phyloP scores from a whole-genome alignment of 1,140 invertebrate genomes.

The Proales similis region DNA sequence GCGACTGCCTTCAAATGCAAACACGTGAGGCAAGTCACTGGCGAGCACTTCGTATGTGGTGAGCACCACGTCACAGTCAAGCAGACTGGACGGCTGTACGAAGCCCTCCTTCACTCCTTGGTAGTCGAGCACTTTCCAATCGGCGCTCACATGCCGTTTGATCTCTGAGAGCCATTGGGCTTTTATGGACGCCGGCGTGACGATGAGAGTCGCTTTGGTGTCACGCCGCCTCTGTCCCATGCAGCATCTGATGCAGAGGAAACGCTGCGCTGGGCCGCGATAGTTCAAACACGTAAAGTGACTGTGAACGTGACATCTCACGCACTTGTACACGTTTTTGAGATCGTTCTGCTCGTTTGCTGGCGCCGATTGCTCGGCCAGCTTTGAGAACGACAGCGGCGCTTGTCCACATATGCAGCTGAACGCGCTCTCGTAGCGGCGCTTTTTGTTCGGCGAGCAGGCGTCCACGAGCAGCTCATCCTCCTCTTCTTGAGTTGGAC shows the following conservation, averaged over 20 bases:
- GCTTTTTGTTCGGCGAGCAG: too few species aligned
- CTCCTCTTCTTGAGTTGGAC: conserved; percentile 44
- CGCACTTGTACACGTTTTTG: conserved; percentile 53
- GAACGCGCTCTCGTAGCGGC: conserved; percentile 32
- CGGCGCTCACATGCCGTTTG: conserved; percentile 58
- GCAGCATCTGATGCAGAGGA: conserved; percentile 45
- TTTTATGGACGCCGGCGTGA: conserved; percentile 63
- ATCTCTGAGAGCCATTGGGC: conserved; percentile 71
- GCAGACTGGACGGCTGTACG: conserved; percentile 61
- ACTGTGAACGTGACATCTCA: conserved; percentile 58
- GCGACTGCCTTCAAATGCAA: conserved; percentile 44
- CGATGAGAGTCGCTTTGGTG: conserved; percentile 69
- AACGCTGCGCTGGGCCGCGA: conserved; percentile 21
- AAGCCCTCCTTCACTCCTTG: conserved; percentile 54
- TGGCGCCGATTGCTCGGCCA: background rate
- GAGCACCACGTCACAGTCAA: conserved; percentile 65
- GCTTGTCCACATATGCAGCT: conserved; percentile 28
- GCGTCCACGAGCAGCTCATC: too few species aligned
- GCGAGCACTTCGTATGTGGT: conserved; percentile 64
- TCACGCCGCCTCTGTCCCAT: conserved; percentile 53
- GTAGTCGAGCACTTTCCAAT: conserved; percentile 10
- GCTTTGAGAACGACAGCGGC: conserved; percentile 1
- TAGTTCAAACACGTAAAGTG: conserved; percentile 61
- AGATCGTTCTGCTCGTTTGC: conserved; percentile 38
- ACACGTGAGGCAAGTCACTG: conserved; percentile 54